Evolutionary conservation across 2,113 vertebrate genomes (phyloP).

Genomic region (Pelecanus crispus): DNA sequence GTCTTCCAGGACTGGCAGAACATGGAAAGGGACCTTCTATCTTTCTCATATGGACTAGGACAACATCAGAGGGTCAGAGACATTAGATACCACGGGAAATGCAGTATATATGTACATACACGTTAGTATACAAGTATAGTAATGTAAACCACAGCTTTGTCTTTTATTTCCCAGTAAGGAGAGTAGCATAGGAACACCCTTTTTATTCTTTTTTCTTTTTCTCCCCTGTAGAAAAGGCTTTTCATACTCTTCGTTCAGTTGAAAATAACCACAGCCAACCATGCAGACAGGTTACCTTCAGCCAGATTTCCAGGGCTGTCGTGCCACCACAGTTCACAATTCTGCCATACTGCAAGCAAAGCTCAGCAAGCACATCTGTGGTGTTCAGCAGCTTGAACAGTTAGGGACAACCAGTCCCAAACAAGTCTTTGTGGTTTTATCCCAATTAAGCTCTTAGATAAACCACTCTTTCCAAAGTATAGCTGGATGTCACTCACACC

Average conservation of each 20-base stretch:
- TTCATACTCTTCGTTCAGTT: neutral
- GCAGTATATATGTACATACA: neutral
- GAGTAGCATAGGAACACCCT: neutral
- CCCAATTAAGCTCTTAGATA: neutral
- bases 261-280: neutral
- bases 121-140: neutral
- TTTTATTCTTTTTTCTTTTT: too few species aligned
- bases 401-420: neutral
- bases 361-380: neutral
- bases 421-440: neutral
- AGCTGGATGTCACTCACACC: neutral
- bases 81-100: fast-evolving
- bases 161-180: neutral
- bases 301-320: neutral
- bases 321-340: neutral
- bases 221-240: neutral
- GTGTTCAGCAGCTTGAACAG: neutral
- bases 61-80: neutral
- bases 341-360: neutral
- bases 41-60: neutral
- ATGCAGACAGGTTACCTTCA: neutral
- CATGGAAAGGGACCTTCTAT: neutral
- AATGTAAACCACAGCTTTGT: neutral
- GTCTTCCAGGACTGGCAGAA: neutral
- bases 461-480: neutral